Conservation (phyloP, 2,113 vertebrate species). For the Ictalurus punctatus region DNA sequence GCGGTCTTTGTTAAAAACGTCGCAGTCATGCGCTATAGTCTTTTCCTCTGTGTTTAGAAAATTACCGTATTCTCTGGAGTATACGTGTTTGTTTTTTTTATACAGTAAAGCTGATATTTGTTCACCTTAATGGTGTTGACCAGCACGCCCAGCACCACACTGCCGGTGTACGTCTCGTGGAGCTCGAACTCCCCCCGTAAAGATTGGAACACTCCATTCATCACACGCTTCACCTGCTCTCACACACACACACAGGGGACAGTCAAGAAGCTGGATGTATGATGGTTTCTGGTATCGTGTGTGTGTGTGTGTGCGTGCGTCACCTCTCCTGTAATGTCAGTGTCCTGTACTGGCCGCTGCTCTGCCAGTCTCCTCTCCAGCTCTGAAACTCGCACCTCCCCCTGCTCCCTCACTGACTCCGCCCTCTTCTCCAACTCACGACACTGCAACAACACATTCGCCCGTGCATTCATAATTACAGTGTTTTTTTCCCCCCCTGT, state of each 20-base stretch:
- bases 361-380: constrained; percentile 63
- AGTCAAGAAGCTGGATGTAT: not conserved
- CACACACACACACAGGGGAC: constrained; percentile 7
- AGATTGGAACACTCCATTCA: constrained; percentile 94
- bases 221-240: constrained; percentile 90
- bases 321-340: constrained; percentile 81
- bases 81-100: not conserved
- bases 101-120: not conserved
- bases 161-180: constrained; percentile 82
- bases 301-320: constrained; percentile 32
- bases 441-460: constrained; percentile 57
- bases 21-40: not conserved
- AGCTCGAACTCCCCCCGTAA: constrained; percentile 87
- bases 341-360: constrained; percentile 34
- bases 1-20: not conserved
- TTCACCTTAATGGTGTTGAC: constrained; percentile 91
- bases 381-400: constrained; percentile 63
- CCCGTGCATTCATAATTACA: not conserved
- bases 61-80: not conserved
- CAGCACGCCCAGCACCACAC: constrained; percentile 78
- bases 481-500: not conserved
- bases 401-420: constrained; percentile 41
- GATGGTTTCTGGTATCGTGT: not conserved
- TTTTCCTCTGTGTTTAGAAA: not conserved
- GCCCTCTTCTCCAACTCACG: constrained; percentile 66